Base-by-base conservation (phyloP, 2,888 invertebrate genomes). In the Mamestra brassicae region DNA sequence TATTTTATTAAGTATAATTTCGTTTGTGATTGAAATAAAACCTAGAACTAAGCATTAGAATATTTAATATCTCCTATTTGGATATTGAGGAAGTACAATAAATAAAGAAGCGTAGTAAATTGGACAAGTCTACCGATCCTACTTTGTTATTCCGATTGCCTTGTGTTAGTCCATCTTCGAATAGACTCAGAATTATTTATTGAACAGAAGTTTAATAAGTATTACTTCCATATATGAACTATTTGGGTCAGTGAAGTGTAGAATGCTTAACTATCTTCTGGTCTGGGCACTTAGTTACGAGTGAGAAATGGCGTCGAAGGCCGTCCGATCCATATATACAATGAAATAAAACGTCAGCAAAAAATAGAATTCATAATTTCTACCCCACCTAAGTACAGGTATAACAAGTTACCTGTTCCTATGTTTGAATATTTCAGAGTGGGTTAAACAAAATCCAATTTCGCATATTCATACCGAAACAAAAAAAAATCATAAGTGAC, bases 401-500 rank as follows among this genome's bases (percentile, higher is more conserved):
- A 77, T 68, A 69, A 36, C 15, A 64, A 61, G 66, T 65, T 70
- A 84, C 77, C 77, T 74, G 71, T 78, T 54, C 69, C 81, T 81
- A 83, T 70, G 63, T 72, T 65, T 83, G 60, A 82, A 82, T 82
- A 82, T 78, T 79, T 76, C 52, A 78, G 74, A 70, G 63, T 80
- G 66, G 66, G 50, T 72, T 78, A 82, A 81, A 80, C 71, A 78
- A 82, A 81, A 87, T 84, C 85, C 74, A 86, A 80, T 81, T 75
- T 80, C 63, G 80, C 75, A 84, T 81, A 85, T 82, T 86, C 83
- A 87, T 87, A 83, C 84, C 69, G 42, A 62, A 80, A 80, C 78
- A 78, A 81, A 81, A 87, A 88, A 88, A 87, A 86, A 85, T 81
- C 88, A 89, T 87, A 89, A 89, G 89, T 86, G 88, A 86, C 87